Conservation (phyloP, 2,797 vertebrate species). For the Esox masquinongy region DNA sequence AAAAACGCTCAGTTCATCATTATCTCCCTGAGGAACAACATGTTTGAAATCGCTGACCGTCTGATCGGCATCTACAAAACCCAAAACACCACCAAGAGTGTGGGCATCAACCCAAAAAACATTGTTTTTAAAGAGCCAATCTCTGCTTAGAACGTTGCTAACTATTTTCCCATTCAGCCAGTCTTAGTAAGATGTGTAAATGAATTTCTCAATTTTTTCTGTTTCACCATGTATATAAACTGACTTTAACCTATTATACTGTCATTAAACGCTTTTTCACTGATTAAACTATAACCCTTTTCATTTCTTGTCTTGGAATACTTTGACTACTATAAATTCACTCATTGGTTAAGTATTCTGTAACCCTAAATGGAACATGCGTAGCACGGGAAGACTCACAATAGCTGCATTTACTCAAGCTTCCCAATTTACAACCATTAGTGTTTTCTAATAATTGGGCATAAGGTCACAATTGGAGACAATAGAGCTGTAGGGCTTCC, state of each 20-base stretch:
- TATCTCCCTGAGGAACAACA: conserved; percentile 98
- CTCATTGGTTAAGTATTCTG: background rate
- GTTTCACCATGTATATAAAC: conserved; percentile 49
- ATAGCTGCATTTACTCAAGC: background rate
- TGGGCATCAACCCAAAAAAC: conserved; percentile 90
- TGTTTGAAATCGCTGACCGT: conserved; percentile 97
- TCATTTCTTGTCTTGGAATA: background rate
- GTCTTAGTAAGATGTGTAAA: background rate
- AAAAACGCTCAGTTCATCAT: conserved; percentile 99
- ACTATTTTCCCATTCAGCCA: background rate
- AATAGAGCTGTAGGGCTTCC: background rate
- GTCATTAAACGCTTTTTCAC: conserved; percentile 27
- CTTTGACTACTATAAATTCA: background rate
- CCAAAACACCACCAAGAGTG: conserved; percentile 91
- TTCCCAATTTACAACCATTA: too few species aligned
- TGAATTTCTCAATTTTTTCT: background rate
- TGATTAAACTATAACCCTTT: conserved; percentile 51
- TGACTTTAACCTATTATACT: conserved; percentile 4
- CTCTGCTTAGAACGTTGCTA: conserved; percentile 24
- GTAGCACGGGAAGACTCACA: background rate
- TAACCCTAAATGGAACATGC: background rate
- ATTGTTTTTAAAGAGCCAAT: conserved; percentile 76
- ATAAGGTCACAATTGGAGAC: too few species aligned
- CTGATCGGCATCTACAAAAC: conserved; percentile 97
- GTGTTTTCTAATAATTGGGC: too few species aligned